Evolutionary conservation across 2,888 invertebrate genomes (phyloP).

Genomic region (Heliconius cydno): DNA sequence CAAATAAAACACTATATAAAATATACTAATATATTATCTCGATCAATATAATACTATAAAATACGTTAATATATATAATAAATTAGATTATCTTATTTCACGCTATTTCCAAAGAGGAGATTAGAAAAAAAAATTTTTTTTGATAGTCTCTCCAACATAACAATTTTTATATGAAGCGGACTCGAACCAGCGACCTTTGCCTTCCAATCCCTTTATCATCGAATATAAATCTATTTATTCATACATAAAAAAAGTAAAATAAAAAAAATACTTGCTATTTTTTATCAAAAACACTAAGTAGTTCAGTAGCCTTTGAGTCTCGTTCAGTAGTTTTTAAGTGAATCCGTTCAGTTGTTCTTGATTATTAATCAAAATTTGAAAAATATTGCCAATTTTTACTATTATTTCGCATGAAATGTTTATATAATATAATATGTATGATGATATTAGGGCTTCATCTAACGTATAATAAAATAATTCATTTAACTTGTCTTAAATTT

Average conservation of each 20-base stretch:
- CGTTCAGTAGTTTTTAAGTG: conserved; percentile 44
- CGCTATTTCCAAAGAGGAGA: conserved; percentile 3
- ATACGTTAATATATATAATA: too few species aligned
- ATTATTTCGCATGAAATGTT: neutral
- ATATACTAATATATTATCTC: neutral
- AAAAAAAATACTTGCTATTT: neutral
- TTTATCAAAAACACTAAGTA: neutral
- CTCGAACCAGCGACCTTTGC: conserved; percentile 14
- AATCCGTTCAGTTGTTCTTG: conserved; percentile 44
- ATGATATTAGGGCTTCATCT: conserved; percentile 36
- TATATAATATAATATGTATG: conserved; percentile 14
- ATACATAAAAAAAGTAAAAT: neutral
- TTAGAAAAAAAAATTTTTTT: neutral
- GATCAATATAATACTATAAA: too few species aligned
- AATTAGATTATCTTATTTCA: neutral
- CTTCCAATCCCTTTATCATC: neutral
- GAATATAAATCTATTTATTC: neutral
- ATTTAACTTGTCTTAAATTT: neutral
- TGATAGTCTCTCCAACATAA: neutral
- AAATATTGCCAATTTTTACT: neutral
- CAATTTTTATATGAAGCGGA: neutral
- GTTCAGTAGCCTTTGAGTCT: conserved; percentile 17
- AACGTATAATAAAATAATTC: neutral
- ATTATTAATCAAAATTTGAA: neutral
- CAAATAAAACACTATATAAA: neutral